Evolutionary conservation across 1,140 invertebrate genomes (phyloP).

Genomic region (Zophobas morio): DNA sequence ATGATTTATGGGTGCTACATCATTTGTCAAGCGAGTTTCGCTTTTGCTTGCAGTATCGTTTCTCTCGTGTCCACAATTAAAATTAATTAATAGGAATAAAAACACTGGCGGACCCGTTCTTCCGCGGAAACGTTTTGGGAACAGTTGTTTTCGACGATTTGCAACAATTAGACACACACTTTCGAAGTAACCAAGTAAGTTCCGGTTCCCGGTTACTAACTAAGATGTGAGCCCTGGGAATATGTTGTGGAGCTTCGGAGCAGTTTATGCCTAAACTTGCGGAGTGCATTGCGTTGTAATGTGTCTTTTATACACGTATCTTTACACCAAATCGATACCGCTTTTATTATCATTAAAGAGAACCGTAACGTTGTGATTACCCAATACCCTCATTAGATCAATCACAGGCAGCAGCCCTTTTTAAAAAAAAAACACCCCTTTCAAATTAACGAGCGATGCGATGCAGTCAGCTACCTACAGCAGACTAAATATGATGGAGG

Average conservation of each 20-base stretch:
- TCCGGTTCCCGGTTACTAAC: slow-evolving; percentile 30
- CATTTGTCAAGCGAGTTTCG: slow-evolving; percentile 47
- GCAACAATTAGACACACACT: slow-evolving; percentile 41
- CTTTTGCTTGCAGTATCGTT: slow-evolving; percentile 39
- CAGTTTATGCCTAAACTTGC: slow-evolving; percentile 44
- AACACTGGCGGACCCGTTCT: not conserved
- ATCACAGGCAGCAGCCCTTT: not conserved
- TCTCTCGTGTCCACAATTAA: slow-evolving; percentile 37
- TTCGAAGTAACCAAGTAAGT: slow-evolving; percentile 32
- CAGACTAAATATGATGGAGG: slow-evolving; percentile 28
- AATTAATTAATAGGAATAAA: slow-evolving; percentile 33
- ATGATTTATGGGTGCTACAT: slow-evolving; percentile 45
- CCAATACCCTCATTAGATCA: not conserved
- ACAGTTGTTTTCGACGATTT: slow-evolving; percentile 34
- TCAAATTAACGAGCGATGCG: slow-evolving; percentile 1
- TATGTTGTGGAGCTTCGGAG: slow-evolving; percentile 35
- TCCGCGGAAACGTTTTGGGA: not conserved
- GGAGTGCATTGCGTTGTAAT: slow-evolving; percentile 44
- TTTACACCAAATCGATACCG: slow-evolving; percentile 39
- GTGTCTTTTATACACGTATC: slow-evolving; percentile 44
- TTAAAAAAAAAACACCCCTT: not conserved
- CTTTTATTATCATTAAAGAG: slow-evolving; percentile 28
- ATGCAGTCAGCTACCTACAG: slow-evolving; percentile 28
- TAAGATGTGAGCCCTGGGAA: slow-evolving; percentile 42
- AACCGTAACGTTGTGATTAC: slow-evolving; percentile 6